A percentile compares a stretch with the other conserved stretches of the same genome.
phyloP scores from a whole-genome alignment of 2,888 invertebrate species.

The Drosophila quinaria region DNA sequence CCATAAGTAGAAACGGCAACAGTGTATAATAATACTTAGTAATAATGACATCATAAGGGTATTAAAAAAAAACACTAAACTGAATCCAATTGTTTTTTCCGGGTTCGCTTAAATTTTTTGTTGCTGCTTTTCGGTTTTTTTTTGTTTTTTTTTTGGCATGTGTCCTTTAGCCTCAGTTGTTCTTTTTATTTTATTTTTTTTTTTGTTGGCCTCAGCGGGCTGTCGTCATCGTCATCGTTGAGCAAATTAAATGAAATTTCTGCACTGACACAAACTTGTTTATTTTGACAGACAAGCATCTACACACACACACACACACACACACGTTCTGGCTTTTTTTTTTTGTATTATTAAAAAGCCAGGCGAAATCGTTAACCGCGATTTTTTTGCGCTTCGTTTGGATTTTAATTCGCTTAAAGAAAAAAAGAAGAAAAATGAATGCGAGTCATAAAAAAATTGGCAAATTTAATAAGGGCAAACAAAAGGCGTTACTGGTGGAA shows the following conservation, averaged over 20 bases:
- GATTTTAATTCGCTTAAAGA: conserved; percentile 72
- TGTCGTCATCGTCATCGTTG: conserved; percentile 56
- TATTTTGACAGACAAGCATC: conserved; percentile 79
- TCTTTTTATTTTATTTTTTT: too few species aligned
- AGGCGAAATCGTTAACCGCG: conserved; percentile 76
- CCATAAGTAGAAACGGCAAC: not conserved
- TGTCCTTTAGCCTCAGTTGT: not conserved
- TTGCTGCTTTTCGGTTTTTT: not conserved
- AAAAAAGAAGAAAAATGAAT: conserved; percentile 15
- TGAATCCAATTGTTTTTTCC: not conserved
- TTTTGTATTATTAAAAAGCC: conserved; percentile 51
- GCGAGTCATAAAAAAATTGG: conserved; percentile 57
- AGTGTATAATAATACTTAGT: not conserved
- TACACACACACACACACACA: conserved; percentile 30
- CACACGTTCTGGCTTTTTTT: conserved; percentile 1
- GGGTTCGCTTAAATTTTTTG: not conserved
- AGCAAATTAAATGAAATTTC: conserved; percentile 85
- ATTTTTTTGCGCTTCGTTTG: conserved; percentile 50
- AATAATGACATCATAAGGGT: conserved; percentile 7
- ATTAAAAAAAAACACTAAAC: not conserved
- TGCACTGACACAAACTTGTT: conserved; percentile 85
- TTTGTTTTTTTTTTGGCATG: conserved; percentile 5
- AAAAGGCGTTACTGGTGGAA: conserved; percentile 37
- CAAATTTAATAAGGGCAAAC: conserved; percentile 79
- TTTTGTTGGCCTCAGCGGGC: conserved; percentile 21